Evolutionary conservation across 37 sponge, comb jelly and placozoan genomes (phyloP).

Genomic region (Ianthella basta): DNA sequence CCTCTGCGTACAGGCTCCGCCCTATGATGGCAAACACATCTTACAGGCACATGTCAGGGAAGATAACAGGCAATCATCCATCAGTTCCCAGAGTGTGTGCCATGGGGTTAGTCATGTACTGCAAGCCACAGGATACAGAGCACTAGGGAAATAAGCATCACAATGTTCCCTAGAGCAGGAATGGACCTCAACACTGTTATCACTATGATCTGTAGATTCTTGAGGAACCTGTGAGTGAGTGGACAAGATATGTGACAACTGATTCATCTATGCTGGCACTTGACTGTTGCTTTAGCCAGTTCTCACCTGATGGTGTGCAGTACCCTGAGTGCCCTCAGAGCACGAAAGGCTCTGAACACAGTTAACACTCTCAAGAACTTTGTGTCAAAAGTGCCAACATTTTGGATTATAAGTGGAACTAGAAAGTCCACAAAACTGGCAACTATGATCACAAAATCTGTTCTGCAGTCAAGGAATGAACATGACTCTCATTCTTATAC

Average conservation of each 20-base stretch:
- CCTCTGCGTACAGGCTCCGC: slow-evolving; percentile 74
- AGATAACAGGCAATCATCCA: not conserved
- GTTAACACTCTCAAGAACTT: slow-evolving; percentile 52
- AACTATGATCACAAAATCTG: slow-evolving; percentile 60
- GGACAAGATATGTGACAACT: not conserved
- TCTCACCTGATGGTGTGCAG: slow-evolving; percentile 67
- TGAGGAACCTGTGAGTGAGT: slow-evolving; percentile 61
- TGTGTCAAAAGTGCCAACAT: slow-evolving; percentile 44
- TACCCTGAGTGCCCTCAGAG: slow-evolving; percentile 77
- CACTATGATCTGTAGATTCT: slow-evolving; percentile 84
- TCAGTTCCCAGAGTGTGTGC: not conserved
- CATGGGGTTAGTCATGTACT: not conserved
- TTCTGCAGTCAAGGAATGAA: not conserved
- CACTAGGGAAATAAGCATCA: slow-evolving; percentile 73
- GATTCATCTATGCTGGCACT: not conserved
- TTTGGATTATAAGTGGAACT: slow-evolving; percentile 61
- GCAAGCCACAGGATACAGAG: slow-evolving; percentile 74
- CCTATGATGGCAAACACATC: slow-evolving; percentile 91
- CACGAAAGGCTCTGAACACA: slow-evolving; percentile 64
- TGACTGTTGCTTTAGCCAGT: not conserved
- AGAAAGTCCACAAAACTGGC: slow-evolving; percentile 63
- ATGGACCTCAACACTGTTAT: slow-evolving; percentile 76
- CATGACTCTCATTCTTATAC: too few species aligned
- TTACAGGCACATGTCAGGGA: too few species aligned
- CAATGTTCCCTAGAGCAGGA: slow-evolving; percentile 81